Conservation (phyloP, 1,140 invertebrate genomes). For the Aricia agestis region DNA sequence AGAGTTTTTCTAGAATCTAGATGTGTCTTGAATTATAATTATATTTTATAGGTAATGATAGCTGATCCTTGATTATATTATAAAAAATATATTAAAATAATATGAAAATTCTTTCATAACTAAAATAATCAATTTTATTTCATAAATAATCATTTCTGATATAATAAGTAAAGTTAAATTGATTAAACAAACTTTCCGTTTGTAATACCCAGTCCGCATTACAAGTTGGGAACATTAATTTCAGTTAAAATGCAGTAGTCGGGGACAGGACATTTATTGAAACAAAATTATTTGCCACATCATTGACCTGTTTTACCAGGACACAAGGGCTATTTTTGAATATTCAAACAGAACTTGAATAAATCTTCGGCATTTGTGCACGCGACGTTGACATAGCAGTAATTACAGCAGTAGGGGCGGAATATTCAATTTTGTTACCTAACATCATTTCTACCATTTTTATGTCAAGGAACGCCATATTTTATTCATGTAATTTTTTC, state of each 20-base stretch:
- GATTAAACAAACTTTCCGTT: neutral
- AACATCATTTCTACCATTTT: conserved; percentile 2
- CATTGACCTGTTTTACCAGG: neutral
- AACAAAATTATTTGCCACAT: conserved; percentile 11
- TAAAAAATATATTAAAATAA: too few relatives aligned
- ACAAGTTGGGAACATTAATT: conserved; percentile 17
- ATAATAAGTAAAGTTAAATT: neutral
- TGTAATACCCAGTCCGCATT: neutral
- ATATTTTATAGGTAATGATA: too few relatives aligned
- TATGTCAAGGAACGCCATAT: neutral
- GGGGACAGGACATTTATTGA: conserved; percentile 21
- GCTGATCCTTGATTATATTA: too few relatives aligned
- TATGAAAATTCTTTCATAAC: too few relatives aligned
- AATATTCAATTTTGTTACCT: conserved; percentile 26
- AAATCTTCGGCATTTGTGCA: conserved; percentile 38
- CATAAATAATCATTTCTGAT: too few relatives aligned
- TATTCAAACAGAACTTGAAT: conserved; percentile 11
- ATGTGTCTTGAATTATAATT: too few relatives aligned
- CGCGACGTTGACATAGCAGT: conserved; percentile 52
- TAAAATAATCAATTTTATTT: too few relatives aligned
- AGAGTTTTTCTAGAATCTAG: too few relatives aligned
- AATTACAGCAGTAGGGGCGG: conserved; percentile 47
- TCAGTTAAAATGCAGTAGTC: conserved; percentile 30
- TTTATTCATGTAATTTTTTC: too few relatives aligned
- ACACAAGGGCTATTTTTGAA: conserved; percentile 23